Conservation (phyloP, 2,888 invertebrate genomes). For the Euphydryas editha region DNA sequence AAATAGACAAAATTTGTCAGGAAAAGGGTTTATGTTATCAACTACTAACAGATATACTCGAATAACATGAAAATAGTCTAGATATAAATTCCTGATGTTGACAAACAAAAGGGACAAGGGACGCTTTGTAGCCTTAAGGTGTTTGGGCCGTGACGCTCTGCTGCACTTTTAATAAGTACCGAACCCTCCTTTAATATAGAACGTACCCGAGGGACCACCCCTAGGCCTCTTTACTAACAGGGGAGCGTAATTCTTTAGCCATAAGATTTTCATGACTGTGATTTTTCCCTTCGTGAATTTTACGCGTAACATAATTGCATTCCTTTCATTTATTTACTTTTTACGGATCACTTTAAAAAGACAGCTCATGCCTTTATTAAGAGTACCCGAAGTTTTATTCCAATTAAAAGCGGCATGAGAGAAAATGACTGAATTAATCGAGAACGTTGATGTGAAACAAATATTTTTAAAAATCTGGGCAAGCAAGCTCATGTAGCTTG, state of each 20-base stretch:
- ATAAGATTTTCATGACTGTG: conserved; percentile 59
- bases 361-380: neutral
- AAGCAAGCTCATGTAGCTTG: too few relatives aligned
- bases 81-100: conserved; percentile 13
- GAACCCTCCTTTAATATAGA: conserved; percentile 77
- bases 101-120: conserved; percentile 21
- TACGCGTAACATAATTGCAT: conserved; percentile 60
- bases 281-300: conserved; percentile 64
- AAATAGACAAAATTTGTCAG: neutral
- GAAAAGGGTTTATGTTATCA: neutral
- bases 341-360: conserved; percentile 3
- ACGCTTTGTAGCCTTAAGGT: conserved; percentile 57
- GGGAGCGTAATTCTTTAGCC: conserved; percentile 63
- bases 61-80: neutral
- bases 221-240: conserved; percentile 53
- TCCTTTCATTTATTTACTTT: conserved; percentile 42
- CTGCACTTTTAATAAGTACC: conserved; percentile 72
- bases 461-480: too few relatives aligned
- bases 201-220: conserved; percentile 63
- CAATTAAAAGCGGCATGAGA: neutral
- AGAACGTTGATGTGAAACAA: too few relatives aligned
- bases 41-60: neutral
- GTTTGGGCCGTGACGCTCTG: conserved; percentile 58
- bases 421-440: neutral
- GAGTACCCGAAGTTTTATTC: neutral